Conservation (phyloP, 2,888 invertebrate genomes). For the Lasioglossum villosulum region DNA sequence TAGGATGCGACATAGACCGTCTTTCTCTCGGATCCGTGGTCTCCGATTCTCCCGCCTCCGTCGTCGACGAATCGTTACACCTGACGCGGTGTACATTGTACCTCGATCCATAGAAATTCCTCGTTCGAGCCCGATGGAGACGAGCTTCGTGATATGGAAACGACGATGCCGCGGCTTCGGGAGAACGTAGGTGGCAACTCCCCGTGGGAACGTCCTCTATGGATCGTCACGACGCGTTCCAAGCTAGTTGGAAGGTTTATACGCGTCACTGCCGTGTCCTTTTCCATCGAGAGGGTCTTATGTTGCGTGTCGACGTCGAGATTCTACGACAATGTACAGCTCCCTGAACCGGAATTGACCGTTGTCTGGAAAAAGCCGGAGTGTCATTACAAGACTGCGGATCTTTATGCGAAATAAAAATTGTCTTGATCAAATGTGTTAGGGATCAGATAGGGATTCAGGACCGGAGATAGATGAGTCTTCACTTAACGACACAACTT, state of each 20-base stretch:
- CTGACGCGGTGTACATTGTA: slow-evolving; percentile 18
- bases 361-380: not conserved
- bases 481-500: too few species aligned
- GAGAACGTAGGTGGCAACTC: slow-evolving; percentile 25
- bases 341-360: slow-evolving; percentile 1
- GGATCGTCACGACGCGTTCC: slow-evolving; percentile 35
- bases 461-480: too few species aligned
- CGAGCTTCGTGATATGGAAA: slow-evolving; percentile 30
- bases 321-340: not conserved
- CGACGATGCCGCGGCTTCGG: slow-evolving; percentile 16
- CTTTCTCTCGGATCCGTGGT: slow-evolving; percentile 31
- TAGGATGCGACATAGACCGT: slow-evolving; percentile 32
- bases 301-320: not conserved
- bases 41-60: slow-evolving; percentile 14
- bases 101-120: slow-evolving; percentile 36
- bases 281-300: slow-evolving; percentile 11
- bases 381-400: not conserved
- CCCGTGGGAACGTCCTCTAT: slow-evolving; percentile 44
- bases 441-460: too few species aligned
- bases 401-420: not conserved
- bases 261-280: slow-evolving; percentile 22
- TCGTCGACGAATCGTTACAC: slow-evolving; percentile 12
- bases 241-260: slow-evolving; percentile 38
- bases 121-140: slow-evolving; percentile 15
- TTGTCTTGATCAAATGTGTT: too few species aligned